Evolutionary conservation across 2,797 vertebrate genomes (phyloP).

Genomic region (Pseudomugil gertrudae): DNA sequence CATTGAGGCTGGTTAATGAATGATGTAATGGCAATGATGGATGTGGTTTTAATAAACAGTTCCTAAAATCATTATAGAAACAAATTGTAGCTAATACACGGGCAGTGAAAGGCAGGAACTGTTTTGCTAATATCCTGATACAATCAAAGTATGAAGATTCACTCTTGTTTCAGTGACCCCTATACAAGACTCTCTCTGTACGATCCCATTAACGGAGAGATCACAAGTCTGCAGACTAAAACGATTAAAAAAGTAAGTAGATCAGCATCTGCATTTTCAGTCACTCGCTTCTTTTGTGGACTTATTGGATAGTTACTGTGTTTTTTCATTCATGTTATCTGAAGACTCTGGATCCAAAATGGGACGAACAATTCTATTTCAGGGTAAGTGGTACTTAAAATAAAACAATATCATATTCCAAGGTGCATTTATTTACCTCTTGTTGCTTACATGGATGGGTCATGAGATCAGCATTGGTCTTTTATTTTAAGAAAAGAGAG

Average conservation of each 20-base stretch:
- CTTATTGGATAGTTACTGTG: not conserved
- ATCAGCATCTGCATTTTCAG: not conserved
- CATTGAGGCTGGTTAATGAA: conserved; percentile 17
- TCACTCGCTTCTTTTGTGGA: not conserved
- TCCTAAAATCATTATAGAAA: conserved; percentile 25
- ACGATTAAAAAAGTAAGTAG: conserved; percentile 90
- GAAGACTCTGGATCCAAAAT: conserved; percentile 93
- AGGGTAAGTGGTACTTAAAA: conserved; percentile 84
- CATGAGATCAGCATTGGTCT: not conserved
- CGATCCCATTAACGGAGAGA: conserved; percentile 87
- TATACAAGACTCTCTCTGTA: conserved; percentile 93
- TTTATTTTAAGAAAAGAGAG: not conserved
- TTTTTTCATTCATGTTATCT: conserved; percentile 11
- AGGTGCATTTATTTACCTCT: not conserved
- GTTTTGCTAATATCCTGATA: conserved; percentile 15
- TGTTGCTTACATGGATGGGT: not conserved
- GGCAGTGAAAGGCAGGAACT: conserved; percentile 3
- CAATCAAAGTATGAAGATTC: conserved; percentile 8
- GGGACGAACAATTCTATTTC: conserved; percentile 96
- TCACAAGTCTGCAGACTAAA: conserved; percentile 93
- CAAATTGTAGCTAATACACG: conserved; percentile 6
- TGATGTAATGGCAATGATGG: conserved; percentile 19
- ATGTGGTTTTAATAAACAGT: conserved; percentile 39
- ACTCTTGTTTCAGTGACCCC: conserved; percentile 86
- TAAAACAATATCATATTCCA: not conserved